Base-by-base conservation (phyloP, 2,113 vertebrate genomes). In the Dasyprocta punctata region DNA sequence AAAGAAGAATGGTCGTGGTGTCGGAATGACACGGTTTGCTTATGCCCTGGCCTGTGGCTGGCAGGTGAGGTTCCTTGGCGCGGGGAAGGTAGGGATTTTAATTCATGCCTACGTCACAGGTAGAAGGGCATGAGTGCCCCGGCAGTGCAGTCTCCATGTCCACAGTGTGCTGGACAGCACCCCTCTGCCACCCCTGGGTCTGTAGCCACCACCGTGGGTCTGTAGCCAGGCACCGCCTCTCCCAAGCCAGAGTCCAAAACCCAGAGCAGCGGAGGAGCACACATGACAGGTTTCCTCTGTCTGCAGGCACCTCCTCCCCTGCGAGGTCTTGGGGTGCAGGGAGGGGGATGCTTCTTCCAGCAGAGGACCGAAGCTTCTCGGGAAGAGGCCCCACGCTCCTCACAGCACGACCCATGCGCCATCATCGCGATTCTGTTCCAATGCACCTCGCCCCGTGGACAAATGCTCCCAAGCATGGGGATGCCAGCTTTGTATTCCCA, bases 371-470 rank as follows among this genome's bases (percentile, higher is more conserved):
- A 61, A 69, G 33, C 28, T 44, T 93, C 85, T 73, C 30, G 41
- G 63, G 83, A 91, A 90, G 30, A 14, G 73, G 44, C 41, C 67
- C 78, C 58, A 49, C n/a, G 61, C 61, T 60, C 54, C 61, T 22
- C 63, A 16, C 13, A 28, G 24, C 41, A 2, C 4, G 2, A 44
- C 41, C 1, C 67, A 38, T 2, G 6, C 2, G 2, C 24, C 12
- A 4, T 73, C 73, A 77, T 6, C 41, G 26, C 6, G n/a, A 17
- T 41, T 86, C 61, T 54, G 52, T 67, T 58, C 16, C 8, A 28
- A 69, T 65, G 47, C 69, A 75, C 56, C 4, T 78, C 28, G 56
- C 47, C 49, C 49, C 17, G 11, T 24, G 83, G 77, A 47, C 9
- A 47, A 63, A 81, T 78, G 22, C 11, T 85, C 69, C 91, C 56